Conservation (phyloP, 1,140 invertebrate species). For the Holotrichia oblita region DNA sequence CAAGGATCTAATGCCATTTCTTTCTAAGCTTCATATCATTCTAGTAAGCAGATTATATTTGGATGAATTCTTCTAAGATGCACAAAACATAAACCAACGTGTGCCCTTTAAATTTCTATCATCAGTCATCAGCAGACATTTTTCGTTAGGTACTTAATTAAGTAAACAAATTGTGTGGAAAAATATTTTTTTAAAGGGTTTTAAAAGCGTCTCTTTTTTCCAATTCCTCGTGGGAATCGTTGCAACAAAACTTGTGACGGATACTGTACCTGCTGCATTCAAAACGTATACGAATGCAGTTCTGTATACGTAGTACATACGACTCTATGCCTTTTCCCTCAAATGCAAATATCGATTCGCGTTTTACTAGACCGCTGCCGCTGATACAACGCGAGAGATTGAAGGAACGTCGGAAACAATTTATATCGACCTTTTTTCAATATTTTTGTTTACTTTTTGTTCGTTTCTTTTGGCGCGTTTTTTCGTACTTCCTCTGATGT, state of each 20-base stretch:
- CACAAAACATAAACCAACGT: too few species aligned
- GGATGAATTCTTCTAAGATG: too few species aligned
- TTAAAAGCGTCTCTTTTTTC: neutral
- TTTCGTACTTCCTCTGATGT: neutral
- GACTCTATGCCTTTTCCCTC: neutral
- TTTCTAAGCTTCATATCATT: too few species aligned
- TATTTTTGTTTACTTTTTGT: conserved; percentile 18
- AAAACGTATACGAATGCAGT: neutral
- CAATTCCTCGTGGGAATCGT: neutral
- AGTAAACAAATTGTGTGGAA: too few species aligned
- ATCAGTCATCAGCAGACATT: too few species aligned
- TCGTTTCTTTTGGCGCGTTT: conserved; percentile 16
- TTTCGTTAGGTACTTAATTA: too few species aligned
- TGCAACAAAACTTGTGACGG: neutral
- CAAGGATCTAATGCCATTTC: too few species aligned
- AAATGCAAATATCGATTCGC: conserved; percentile 20
- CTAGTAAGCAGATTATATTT: too few species aligned
- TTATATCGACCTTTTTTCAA: conserved; percentile 20
- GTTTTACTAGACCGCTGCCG: conserved; percentile 8
- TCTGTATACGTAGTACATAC: neutral
- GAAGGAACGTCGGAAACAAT: conserved; percentile 19
- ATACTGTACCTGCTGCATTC: neutral
- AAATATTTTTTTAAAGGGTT: too few species aligned
- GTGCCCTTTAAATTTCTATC: too few species aligned
- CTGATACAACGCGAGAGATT: conserved; percentile 8